Evolutionary conservation across 2,113 vertebrate genomes (phyloP).

Genomic region (Ictalurus furcatus): DNA sequence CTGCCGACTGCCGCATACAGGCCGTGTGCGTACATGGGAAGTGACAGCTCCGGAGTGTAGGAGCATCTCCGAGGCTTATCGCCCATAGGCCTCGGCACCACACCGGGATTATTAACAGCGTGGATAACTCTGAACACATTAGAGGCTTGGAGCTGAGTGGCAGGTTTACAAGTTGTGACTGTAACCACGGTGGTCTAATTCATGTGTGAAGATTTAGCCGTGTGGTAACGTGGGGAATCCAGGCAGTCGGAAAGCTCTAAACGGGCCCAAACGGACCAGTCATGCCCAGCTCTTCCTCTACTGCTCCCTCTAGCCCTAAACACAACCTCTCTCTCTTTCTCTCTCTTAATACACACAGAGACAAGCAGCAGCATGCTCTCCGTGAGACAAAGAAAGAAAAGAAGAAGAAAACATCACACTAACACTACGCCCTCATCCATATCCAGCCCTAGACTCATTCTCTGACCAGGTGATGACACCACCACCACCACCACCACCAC

Average conservation of each 20-base stretch:
- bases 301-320: slow-evolving; percentile 33
- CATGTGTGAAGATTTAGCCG: slow-evolving; percentile 19
- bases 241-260: slow-evolving; percentile 18
- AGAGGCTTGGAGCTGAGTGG: slow-evolving; percentile 24
- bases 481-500: background rate
- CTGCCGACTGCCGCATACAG: slow-evolving; percentile 25
- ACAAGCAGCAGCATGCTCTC: slow-evolving; percentile 29
- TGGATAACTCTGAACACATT: slow-evolving; percentile 18
- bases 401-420: background rate
- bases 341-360: slow-evolving; percentile 18
- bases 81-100: slow-evolving; percentile 10
- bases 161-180: slow-evolving; percentile 35
- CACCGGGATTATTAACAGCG: slow-evolving; percentile 20
- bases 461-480: slow-evolving; percentile 14
- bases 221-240: slow-evolving; percentile 8
- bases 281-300: slow-evolving; percentile 7
- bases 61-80: slow-evolving; percentile 32
- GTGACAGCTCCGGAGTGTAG: slow-evolving; percentile 18
- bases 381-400: background rate
- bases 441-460: slow-evolving; percentile 7
- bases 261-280: background rate
- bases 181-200: slow-evolving; percentile 33
- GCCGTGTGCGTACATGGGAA: slow-evolving; percentile 17
- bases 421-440: slow-evolving; percentile 2
- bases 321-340: slow-evolving; percentile 27